These are phyloP conservation scores for Myzus persicae DNA, from an alignment of 1,140 invertebrate genomes.

Conservation along the genomic window DNA sequence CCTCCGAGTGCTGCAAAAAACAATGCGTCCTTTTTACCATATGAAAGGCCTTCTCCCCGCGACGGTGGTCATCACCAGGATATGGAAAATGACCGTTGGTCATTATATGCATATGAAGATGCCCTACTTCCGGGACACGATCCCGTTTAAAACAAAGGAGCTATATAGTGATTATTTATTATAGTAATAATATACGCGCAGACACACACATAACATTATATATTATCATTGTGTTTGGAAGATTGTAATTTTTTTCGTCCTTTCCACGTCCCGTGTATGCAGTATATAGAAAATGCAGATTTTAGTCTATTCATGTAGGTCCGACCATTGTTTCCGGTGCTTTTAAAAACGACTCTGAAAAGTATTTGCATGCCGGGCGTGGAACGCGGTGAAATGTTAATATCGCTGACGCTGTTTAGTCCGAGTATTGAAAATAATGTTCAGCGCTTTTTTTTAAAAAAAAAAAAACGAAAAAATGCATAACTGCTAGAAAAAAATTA, in stretches of 20 bases:
- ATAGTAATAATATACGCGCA: slow-evolving; percentile 22
- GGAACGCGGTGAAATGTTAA: slow-evolving; percentile 3
- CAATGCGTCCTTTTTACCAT: slow-evolving; percentile 48
- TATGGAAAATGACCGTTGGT: slow-evolving; percentile 53
- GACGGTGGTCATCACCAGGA: background rate
- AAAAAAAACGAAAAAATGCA: background rate
- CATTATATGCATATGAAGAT: slow-evolving; percentile 59
- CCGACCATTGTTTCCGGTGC: slow-evolving; percentile 52
- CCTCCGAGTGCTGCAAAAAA: background rate
- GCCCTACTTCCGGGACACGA: slow-evolving; percentile 58
- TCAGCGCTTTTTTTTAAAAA: background rate
- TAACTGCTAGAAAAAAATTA: background rate
- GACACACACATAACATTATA: slow-evolving; percentile 32
- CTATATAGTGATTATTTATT: slow-evolving; percentile 49
- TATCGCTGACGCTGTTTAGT: background rate
- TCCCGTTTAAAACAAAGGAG: slow-evolving; percentile 52
- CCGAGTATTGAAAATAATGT: slow-evolving; percentile 8
- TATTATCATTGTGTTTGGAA: slow-evolving; percentile 53
- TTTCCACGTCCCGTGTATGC: slow-evolving; percentile 23
- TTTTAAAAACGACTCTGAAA: slow-evolving; percentile 50
- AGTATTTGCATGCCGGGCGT: slow-evolving; percentile 39
- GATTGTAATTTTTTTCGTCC: slow-evolving; percentile 46
- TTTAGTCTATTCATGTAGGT: slow-evolving; percentile 55
- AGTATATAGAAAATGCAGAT: slow-evolving; percentile 54
- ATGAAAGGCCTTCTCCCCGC: slow-evolving; percentile 30